These are phyloP conservation scores for Chrysoperla carnea DNA, from an alignment of 1,140 invertebrate genomes.

Conservation along the genomic window DNA sequence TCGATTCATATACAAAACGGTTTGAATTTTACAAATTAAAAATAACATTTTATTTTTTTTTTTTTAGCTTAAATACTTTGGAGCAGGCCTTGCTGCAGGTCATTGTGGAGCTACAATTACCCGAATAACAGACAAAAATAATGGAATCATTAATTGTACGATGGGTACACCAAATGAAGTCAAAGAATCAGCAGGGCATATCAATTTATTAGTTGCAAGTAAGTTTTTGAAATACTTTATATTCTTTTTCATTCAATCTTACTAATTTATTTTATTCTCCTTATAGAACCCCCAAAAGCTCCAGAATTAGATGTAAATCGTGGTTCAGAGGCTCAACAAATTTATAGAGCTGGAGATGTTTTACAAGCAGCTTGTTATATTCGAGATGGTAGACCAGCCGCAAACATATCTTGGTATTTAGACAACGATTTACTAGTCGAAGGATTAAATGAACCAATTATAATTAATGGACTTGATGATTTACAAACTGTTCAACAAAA, in stretches of 20 bases:
- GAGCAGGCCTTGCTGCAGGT: slow-evolving; percentile 32
- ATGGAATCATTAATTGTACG: slow-evolving; percentile 48
- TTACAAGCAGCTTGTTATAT: slow-evolving; percentile 46
- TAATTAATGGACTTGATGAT: slow-evolving; percentile 27
- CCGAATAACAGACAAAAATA: slow-evolving; percentile 36
- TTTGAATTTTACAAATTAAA: too few species aligned
- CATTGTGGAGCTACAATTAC: slow-evolving; percentile 49
- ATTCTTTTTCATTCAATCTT: not conserved
- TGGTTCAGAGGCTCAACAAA: slow-evolving; percentile 19
- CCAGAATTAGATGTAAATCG: slow-evolving; percentile 33
- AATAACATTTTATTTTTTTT: too few species aligned
- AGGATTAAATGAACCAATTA: slow-evolving; percentile 28
- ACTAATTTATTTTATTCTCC: slow-evolving; percentile 4
- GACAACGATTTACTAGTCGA: slow-evolving; percentile 39
- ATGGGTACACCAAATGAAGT: slow-evolving; percentile 28
- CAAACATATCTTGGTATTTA: slow-evolving; percentile 49
- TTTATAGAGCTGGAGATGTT: slow-evolving; percentile 36
- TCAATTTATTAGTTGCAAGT: slow-evolving; percentile 52
- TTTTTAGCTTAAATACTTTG: slow-evolving; percentile 27
- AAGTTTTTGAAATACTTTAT: slow-evolving; percentile 21
- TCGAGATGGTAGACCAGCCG: slow-evolving; percentile 44
- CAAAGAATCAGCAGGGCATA: slow-evolving; percentile 32
- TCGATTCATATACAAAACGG: too few species aligned
- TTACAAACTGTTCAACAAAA: slow-evolving; percentile 40
- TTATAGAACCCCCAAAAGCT: slow-evolving; percentile 35